Conservation (phyloP, 2,797 vertebrate species). For the Ceryle rudis region DNA sequence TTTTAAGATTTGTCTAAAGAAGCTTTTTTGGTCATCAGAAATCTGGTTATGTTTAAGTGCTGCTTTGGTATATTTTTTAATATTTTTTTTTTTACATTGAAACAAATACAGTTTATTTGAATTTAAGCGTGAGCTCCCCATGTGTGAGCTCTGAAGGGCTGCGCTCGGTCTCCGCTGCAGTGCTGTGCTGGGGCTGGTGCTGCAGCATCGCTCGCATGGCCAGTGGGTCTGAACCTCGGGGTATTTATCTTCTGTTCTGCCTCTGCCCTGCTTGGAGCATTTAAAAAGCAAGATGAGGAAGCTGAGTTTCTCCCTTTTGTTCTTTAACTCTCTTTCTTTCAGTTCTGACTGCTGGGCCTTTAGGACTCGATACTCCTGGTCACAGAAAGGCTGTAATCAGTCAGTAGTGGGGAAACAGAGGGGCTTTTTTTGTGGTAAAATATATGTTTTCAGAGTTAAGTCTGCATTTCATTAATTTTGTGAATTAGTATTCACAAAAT, state of each 20-base stretch:
- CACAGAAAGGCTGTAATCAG: not conserved
- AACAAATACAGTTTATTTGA: not conserved
- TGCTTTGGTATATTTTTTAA: not conserved
- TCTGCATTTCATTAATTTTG: conserved; percentile 57
- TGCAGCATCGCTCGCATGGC: not conserved
- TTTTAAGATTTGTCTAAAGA: not conserved
- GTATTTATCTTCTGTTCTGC: not conserved
- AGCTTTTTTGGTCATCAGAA: not conserved
- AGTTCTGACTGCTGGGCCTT: not conserved
- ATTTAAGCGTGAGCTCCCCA: not conserved
- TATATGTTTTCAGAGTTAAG: conserved; percentile 25
- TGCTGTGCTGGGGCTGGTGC: not conserved
- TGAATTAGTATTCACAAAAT: conserved; percentile 59
- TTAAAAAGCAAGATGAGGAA: not conserved
- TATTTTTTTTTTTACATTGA: not conserved
- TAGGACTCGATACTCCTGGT: not conserved
- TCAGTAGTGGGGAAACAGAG: not conserved
- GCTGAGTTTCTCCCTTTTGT: not conserved
- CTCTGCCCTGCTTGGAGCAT: not conserved
- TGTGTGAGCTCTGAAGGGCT: not conserved
- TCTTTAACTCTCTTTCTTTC: not conserved
- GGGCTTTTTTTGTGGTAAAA: conserved; percentile 10
- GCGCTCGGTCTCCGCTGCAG: not conserved
- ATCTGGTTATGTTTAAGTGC: not conserved
- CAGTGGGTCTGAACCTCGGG: not conserved